Evolutionary conservation across 2,113 vertebrate genomes (phyloP), one percentile per base, ranked within the genome.

Genomic region (Zootoca vivipara): DNA sequence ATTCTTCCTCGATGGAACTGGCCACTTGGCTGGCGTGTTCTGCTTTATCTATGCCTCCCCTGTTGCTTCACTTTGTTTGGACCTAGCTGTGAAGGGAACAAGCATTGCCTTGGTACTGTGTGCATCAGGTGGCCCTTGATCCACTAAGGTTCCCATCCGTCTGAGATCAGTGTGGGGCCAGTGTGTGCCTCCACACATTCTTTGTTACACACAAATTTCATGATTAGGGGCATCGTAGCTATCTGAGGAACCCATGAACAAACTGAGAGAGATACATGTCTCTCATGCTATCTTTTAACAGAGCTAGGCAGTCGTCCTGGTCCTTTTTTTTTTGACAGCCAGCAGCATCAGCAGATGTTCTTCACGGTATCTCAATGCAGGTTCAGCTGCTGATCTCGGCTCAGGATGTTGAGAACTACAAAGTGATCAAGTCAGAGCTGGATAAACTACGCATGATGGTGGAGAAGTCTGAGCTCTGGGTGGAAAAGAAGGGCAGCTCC

Each of bases 361-460:
- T 69, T 2, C 26, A 9, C 91, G 82, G 46, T 16, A 83, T 94
- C 86, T 30, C 24, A 0, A 89, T 72, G 20, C 95, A 99, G 99
- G 98, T 99, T 87, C 99, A 99, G 96, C 94, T 99, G 86, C 97
- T 99, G 83, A 99, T 99, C 96, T 98, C 99, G 0, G 91, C 97
- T 85, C 98, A 99, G 95, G 99, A 99, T 5, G 99, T 99, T 0
- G 99, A 99, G 95, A 99, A 99, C 96, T 99, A 99, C 93, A 99
- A 99, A 92, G 96, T 98, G 91, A 99, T 99, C 94, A 99, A 99
- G 65, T 96, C 97, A 0, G 98, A 99, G 93, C 96, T 99, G 93
- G 99, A 99, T 93, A 98, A 97, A 0, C 98, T 99, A n/a, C 97
- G 99, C 73, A 99, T 96, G 0, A 98, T 99, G 98, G 99, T 99